Evolutionary conservation across 2,888 invertebrate genomes (phyloP).

Genomic region (Scaptomyza parva): DNA sequence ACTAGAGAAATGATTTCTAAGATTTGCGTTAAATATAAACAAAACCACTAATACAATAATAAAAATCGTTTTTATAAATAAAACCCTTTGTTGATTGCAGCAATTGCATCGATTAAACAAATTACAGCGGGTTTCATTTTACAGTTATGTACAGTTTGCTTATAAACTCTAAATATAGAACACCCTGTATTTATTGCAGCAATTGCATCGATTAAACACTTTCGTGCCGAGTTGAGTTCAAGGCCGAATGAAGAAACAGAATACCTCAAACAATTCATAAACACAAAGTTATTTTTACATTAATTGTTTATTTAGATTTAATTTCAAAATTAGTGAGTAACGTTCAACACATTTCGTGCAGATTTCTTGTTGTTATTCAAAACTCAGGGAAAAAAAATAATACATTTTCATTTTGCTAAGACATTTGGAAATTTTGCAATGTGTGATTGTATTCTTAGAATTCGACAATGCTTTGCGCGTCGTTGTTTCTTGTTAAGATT

Average conservation of each 20-base stretch:
- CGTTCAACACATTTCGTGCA: conserved; percentile 51
- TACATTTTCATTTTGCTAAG: conserved; percentile 58
- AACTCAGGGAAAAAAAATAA: conserved; percentile 44
- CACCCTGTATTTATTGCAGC: conserved; percentile 54
- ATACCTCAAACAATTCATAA: not conserved
- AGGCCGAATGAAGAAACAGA: conserved; percentile 22
- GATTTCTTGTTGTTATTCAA: conserved; percentile 31
- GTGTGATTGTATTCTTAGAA: conserved; percentile 26
- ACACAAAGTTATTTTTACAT: conserved; percentile 26
- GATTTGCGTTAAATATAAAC: too few relatives aligned
- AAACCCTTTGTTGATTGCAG: too few relatives aligned
- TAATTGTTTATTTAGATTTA: conserved; percentile 53
- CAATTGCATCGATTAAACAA: too few relatives aligned
- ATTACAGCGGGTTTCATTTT: too few relatives aligned
- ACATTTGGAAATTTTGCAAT: conserved; percentile 49
- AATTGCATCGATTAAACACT: conserved; percentile 73
- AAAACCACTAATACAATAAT: too few relatives aligned
- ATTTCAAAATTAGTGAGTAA: conserved; percentile 53
- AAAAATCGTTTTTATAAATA: too few relatives aligned
- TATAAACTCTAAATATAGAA: not conserved
- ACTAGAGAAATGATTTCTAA: too few relatives aligned
- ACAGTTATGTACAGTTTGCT: not conserved
- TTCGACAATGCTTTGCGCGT: conserved; percentile 53
- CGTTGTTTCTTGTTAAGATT: conserved; percentile 24
- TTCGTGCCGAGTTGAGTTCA: conserved; percentile 29